Conservation (phyloP, 2,797 vertebrate species). For the Gallinago stenura region DNA sequence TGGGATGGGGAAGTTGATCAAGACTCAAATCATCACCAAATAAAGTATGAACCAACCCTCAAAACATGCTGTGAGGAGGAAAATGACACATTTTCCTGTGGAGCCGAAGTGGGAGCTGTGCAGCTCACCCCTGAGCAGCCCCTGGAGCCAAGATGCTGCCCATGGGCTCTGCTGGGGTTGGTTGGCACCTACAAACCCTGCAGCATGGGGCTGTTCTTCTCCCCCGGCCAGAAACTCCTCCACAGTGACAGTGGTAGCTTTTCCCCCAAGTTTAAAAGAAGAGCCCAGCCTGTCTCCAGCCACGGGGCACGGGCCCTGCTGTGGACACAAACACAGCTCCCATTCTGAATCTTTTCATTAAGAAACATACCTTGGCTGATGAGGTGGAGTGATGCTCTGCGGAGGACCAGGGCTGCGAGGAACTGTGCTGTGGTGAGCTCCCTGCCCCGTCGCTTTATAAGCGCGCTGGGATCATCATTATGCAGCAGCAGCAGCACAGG, state of each 20-base stretch:
- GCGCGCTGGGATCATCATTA: conserved; percentile 13
- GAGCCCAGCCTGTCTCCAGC: not conserved
- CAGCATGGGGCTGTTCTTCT: not conserved
- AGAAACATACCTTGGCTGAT: conserved; percentile 56
- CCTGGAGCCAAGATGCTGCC: not conserved
- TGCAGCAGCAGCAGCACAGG: conserved; percentile 36
- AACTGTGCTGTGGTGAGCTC: not conserved
- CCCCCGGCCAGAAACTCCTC: not conserved
- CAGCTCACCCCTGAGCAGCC: not conserved
- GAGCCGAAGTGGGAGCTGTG: not conserved
- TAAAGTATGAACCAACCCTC: not conserved
- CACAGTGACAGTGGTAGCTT: fast-evolving
- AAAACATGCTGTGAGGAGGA: not conserved
- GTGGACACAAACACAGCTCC: not conserved
- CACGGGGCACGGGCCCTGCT: fast-evolving
- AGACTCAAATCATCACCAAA: not conserved
- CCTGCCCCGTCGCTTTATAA: conserved; percentile 68
- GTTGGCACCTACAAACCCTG: not conserved
- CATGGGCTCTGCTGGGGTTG: not conserved
- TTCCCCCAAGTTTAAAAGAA: not conserved
- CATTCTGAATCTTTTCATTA: not conserved
- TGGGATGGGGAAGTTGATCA: not conserved
- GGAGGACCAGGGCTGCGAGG: not conserved
- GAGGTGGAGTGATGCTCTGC: not conserved
- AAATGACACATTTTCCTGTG: fast-evolving